Evolutionary conservation across 2,888 invertebrate genomes (phyloP).

Genomic region (Acanthosepion esculentum): DNA sequence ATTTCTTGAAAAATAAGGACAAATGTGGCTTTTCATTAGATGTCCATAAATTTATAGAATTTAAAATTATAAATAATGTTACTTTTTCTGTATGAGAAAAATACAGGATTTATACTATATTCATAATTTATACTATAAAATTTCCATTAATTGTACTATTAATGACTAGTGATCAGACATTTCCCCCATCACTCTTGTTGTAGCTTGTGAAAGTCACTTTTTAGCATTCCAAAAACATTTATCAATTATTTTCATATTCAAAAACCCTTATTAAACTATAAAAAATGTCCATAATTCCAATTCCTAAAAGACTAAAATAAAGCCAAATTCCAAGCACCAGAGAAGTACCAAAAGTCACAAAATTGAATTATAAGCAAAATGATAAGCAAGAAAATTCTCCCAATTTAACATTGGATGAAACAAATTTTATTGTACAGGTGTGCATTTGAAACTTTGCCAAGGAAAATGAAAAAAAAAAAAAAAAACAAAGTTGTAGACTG

Average conservation of each 20-base stretch:
- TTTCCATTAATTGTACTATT: no score
- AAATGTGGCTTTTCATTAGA: no score
- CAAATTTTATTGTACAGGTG: conserved; percentile 33
- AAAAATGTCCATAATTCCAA: neutral
- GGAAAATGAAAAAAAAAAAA: neutral
- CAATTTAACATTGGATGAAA: neutral
- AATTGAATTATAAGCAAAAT: neutral
- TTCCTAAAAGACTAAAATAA: neutral
- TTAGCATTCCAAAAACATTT: neutral
- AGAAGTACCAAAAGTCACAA: neutral
- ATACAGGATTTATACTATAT: no score
- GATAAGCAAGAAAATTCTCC: neutral
- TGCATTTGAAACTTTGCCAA: neutral
- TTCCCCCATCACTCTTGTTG: neutral
- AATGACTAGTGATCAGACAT: no score
- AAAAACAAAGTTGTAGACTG: no score
- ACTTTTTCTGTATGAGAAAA: no score
- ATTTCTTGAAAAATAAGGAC: no score
- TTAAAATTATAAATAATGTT: no score
- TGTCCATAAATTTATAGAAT: no score
- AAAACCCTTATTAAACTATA: neutral
- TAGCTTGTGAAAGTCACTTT: neutral
- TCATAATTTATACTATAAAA: no score
- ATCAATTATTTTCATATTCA: neutral
- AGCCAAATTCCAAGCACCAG: neutral